A percentile compares a stretch with the other conserved stretches of the same genome.
phyloP scores from a whole-genome alignment of 2,113 vertebrate genomes.

The Leptocoma aspasia region DNA sequence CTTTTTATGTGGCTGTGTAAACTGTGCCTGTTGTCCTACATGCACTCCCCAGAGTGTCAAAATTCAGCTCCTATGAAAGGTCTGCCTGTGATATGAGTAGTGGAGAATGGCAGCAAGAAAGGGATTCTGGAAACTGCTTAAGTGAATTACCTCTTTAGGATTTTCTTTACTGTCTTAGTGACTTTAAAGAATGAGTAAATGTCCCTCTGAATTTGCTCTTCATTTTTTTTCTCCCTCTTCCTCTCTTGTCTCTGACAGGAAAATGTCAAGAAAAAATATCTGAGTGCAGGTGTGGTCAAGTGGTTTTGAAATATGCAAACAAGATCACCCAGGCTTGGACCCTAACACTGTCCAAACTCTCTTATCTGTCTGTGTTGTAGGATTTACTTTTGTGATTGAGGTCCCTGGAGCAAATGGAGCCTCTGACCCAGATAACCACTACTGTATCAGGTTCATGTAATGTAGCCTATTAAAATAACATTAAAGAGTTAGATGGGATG shows the following conservation, averaged over 20 bases:
- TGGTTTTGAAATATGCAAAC: not conserved
- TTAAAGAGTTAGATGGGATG: constrained; percentile 12
- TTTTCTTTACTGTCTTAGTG: not conserved
- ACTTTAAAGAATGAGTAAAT: not conserved
- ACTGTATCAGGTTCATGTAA: not conserved
- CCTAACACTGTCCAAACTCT: not conserved
- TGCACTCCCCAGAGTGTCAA: not conserved
- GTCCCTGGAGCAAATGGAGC: not conserved
- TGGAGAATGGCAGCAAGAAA: not conserved
- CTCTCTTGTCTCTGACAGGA: not conserved
- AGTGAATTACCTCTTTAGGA: not conserved
- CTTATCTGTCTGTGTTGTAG: not conserved
- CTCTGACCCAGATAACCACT: not conserved
- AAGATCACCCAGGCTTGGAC: not conserved
- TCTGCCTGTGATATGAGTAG: not conserved
- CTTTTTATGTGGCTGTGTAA: not conserved
- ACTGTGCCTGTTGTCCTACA: not conserved
- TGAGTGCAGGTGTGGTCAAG: not conserved
- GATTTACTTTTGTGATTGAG: not conserved
- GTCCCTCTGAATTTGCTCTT: not conserved
- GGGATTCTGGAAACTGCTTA: not conserved
- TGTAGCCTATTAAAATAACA: constrained; percentile 26
- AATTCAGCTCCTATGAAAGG: not conserved
- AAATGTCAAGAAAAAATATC: not conserved
- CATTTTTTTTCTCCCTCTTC: not conserved